Base-by-base conservation (phyloP, 2,888 invertebrate genomes). In the Ptilodon capucinus region DNA sequence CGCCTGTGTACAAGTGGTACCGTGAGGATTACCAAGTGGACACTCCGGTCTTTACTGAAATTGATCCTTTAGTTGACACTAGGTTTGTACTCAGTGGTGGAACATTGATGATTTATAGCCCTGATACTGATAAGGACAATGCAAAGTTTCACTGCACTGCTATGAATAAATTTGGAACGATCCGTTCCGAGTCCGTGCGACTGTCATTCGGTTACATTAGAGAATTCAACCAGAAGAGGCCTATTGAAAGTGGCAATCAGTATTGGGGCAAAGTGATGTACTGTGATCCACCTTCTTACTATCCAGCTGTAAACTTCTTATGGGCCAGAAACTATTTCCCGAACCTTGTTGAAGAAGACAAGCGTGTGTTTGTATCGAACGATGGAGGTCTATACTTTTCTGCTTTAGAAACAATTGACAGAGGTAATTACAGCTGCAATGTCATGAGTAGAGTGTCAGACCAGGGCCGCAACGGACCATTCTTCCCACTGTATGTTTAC, bases 371-470 rank as follows among this genome's bases (percentile, higher is more conserved):
- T 91, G 97, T 98, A 0, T 98, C 98, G 0, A 92, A 95, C 71
- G 98, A 98, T 89, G 98, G 98, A 36, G 96, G 98, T 11, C 92
- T 99, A 13, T 99, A 99, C 76, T 98, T 99, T 78, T 97, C 98
- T 16, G 96, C 97, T 6, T 92, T 99, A 65, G 98, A 98, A 84
- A 94, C 94, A 21, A 97, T 97, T 45, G 98, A 98, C 84, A 92
- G 94, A 58, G 98, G 97, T 11, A 96, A 95, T 69, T 98, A 98
- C 84, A 97, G 97, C 61, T 98, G 98, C 75, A 97, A 95, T 76
- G 97, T 98, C 0, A 96, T 97, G 86, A 97, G 96, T 55, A 93
- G 94, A 55, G 96, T 97, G 11, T 97, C 97, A 6, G 95, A 95
- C 76, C 95, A 95, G 17, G 98, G 98, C 0, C 93, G 97, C 45